Base-by-base conservation (phyloP, 1,140 invertebrate genomes). In the Neodiprion lecontei region DNA sequence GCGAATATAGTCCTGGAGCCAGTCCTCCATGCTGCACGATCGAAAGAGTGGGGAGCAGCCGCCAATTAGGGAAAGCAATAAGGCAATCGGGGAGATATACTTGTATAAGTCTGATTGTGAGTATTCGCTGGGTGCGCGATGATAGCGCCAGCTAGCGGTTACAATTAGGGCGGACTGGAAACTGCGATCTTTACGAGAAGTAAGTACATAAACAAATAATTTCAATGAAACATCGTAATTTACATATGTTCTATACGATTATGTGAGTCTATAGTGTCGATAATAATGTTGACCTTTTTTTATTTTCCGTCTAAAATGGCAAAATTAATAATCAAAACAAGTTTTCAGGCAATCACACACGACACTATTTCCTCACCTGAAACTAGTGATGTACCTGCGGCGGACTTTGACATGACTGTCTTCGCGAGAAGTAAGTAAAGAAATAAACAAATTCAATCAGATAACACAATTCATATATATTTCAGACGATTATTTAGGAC, bases 381-480 rank as follows among this genome's bases (percentile, higher is more conserved):
- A 53, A 53, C 50, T 53, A 53, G 17, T 21, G 17, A 21, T 69
- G 14, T 47, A 69, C 40, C 68, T 69, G 48, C n/a, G n/a, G 23
- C n/a, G 68, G 68, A 23, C 67, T 67, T 69, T 69, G 21, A 69
- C 68, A 69, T 69, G 68, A 69, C 68, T 69, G 68, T 69, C 68
- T 69, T 69, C 68, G 48, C 68, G 68, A 69, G 68, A 69, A 23
- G 68, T 69, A 65, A 65, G 61, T 65, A 69, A 69, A 23, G 68
- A 69, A 21, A 69, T 11, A 69, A 69, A 69, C 68, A 21, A 69
- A 69, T 69, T 7, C 40, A 67, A 67, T 67, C 67, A 67, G 40
- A 67, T 67, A 67, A 67, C 67, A 9, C 14, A 67, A 67, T 67
- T 67, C 67, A 67, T 67, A 67, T 67, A 9, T 67, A 67, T 67